Base-by-base conservation (phyloP, 2,888 invertebrate genomes). In the Nemoura dubitans region DNA sequence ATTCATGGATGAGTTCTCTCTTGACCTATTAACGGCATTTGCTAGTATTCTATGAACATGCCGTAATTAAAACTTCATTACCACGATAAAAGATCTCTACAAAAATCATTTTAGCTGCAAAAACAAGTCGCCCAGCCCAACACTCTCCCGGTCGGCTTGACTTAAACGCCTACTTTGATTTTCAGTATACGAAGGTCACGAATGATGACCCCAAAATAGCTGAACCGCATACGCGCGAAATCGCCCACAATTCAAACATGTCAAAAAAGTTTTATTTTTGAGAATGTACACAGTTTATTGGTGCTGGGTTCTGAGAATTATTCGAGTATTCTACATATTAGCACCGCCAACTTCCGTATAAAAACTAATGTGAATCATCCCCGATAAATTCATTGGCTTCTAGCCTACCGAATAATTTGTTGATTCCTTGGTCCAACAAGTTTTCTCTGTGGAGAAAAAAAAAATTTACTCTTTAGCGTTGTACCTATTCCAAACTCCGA, bases 161-260 rank as follows among this genome's bases (percentile, higher is more conserved):
- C 59, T 59, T 59, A 6, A 36, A 59, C 59, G 59, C 59, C 59
- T 59, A 59, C 59, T 59, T 59, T 59, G 59, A 59, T 59, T 59
- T 59, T 59, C 59, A 14, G 14, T 21, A 3, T 59, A 59, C 21
- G 59, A 59, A 59, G 59, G 59, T 59, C 59, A 59, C 59, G 59
- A 59, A 7, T 59, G 59, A 59, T 59, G 59, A 59, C 59, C 59
- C 59, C 59, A 59, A 59, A 59, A 59, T 59, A 59, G 59, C 59
- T 21, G 2, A 59, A 59, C 59, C 59, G 14, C 36, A 10, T 16
- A 59, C 59, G 59, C 59, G 59, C 59, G 16, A 59, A 59, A 59
- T 21, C 59, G 14, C 59, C 14, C 14, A 16, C 59, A 10, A 59
- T 59, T 59, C 14, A 59, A 59, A 59, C 21, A 59, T 59, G 59